These are phyloP conservation scores for Meloidogyne exigua DNA, from an alignment of 1,140 invertebrate genomes.

Conservation along the genomic window DNA sequence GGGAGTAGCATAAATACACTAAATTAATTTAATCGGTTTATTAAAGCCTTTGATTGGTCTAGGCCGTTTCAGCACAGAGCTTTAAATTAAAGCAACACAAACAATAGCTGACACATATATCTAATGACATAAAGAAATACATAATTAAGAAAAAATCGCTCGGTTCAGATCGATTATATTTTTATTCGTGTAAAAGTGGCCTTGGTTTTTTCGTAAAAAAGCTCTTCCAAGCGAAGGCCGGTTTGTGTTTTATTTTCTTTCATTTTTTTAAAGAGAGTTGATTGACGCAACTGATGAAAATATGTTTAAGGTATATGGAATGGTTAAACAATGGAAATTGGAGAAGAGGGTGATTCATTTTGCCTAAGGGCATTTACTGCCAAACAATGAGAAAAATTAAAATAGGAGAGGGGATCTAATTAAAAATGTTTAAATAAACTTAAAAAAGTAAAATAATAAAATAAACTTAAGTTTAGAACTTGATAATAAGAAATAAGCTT, in stretches of 20 bases:
- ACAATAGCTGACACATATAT: neutral
- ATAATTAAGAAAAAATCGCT: neutral
- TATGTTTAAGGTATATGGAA: neutral
- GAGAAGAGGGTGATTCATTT: neutral
- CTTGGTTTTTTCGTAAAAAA: neutral
- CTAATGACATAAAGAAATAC: neutral
- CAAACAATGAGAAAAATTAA: too few species aligned
- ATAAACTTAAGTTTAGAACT: too few species aligned
- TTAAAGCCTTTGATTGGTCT: too few species aligned
- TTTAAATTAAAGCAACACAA: neutral
- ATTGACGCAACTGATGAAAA: neutral
- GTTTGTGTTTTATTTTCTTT: neutral
- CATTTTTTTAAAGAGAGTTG: neutral
- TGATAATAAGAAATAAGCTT: too few species aligned
- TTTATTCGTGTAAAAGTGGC: neutral
- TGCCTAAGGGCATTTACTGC: neutral
- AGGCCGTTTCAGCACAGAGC: too few species aligned
- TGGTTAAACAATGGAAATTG: neutral
- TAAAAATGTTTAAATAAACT: too few species aligned
- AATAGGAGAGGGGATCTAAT: too few species aligned
- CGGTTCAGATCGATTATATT: neutral
- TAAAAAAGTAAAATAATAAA: too few species aligned
- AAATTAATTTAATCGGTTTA: neutral
- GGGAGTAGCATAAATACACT: neutral
- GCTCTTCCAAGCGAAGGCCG: neutral